A percentile compares a stretch with the other conserved stretches of the same genome.
Evolutionary conservation across 2,888 invertebrate species (phyloP).

Genomic region (Epistrophella euchroma): DNA sequence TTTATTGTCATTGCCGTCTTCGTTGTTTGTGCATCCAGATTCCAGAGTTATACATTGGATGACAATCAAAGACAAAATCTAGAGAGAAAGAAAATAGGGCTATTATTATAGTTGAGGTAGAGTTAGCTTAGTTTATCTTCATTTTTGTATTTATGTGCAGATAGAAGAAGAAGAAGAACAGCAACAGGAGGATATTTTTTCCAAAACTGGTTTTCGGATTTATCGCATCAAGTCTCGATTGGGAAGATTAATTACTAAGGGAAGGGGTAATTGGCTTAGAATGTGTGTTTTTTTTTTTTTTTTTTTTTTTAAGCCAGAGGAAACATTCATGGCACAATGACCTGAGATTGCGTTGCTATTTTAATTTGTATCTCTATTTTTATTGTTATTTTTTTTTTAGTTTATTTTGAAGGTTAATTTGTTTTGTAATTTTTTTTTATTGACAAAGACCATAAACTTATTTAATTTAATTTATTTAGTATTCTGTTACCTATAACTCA

Average conservation of each 20-base stretch:
- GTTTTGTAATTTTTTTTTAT: not conserved
- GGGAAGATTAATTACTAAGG: constrained; percentile 60
- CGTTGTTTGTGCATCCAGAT: constrained; percentile 40
- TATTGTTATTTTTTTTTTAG: not conserved
- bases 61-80: constrained; percentile 46
- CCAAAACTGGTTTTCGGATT: constrained; percentile 64
- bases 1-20: constrained; percentile 59
- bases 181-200: constrained; percentile 41
- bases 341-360: constrained; percentile 1
- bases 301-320: not conserved
- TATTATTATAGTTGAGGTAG: not conserved
- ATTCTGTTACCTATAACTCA: not conserved
- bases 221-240: constrained; percentile 59
- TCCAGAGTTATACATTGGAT: constrained; percentile 1
- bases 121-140: not conserved
- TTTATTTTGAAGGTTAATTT: not conserved
- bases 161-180: constrained; percentile 16
- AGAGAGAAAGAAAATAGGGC: constrained; percentile 10
- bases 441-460: not conserved
- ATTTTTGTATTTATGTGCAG: constrained; percentile 6
- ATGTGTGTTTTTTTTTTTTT: not conserved
- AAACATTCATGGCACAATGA: constrained; percentile 54
- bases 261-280: constrained; percentile 60
- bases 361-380: not conserved
- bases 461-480: not conserved